These are phyloP conservation scores for Myotis planiceps DNA, from an alignment of 2,797 vertebrate genomes.

Conservation along the genomic window DNA sequence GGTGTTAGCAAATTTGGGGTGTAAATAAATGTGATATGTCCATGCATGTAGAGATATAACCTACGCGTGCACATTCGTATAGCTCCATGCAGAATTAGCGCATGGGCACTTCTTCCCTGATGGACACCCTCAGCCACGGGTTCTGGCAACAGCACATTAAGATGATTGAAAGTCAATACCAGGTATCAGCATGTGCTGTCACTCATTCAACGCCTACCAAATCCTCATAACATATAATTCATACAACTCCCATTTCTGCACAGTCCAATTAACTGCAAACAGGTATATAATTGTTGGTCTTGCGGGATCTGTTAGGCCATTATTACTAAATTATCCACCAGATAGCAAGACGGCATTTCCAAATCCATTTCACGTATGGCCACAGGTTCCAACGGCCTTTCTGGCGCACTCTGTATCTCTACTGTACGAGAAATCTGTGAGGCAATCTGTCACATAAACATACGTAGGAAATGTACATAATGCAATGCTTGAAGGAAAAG, in stretches of 20 bases:
- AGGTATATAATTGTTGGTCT: slow-evolving; percentile 74
- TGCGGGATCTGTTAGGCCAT: slow-evolving; percentile 72
- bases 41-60: background rate
- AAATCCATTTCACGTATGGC: slow-evolving; percentile 77
- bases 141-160: background rate
- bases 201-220: slow-evolving; percentile 16
- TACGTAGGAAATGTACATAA: slow-evolving; percentile 72
- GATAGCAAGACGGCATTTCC: slow-evolving; percentile 83
- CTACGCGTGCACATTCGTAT: background rate
- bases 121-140: background rate
- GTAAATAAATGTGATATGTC: slow-evolving; percentile 59
- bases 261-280: slow-evolving; percentile 72
- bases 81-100: background rate
- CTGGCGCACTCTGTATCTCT: slow-evolving; percentile 66
- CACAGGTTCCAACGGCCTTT: slow-evolving; percentile 74
- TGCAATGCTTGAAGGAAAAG: slow-evolving; percentile 63
- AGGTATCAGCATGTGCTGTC: background rate
- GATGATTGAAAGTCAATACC: slow-evolving; percentile 47
- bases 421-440: slow-evolving; percentile 74
- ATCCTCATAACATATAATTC: slow-evolving; percentile 67
- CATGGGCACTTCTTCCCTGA: background rate
- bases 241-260: slow-evolving; percentile 37
- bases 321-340: slow-evolving; percentile 84
- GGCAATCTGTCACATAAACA: slow-evolving; percentile 80
- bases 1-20: slow-evolving; percentile 52